phyloP scores from a whole-genome alignment of 2,797 vertebrate species.

The Lagocephalus sceleratus region DNA sequence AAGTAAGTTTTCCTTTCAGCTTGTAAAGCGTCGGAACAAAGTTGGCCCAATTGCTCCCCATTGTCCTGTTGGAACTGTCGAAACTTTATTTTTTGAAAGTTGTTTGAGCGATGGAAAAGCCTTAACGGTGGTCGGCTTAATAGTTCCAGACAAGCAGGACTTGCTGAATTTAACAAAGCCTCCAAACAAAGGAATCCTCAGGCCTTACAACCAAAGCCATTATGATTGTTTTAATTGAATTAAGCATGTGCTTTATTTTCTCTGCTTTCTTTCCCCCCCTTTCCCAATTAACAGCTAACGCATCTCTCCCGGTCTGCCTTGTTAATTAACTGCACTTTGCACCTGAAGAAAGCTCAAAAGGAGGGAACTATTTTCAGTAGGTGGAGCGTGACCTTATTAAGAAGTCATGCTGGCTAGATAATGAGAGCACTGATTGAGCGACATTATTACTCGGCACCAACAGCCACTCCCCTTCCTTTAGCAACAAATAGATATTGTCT shows the following conservation, averaged over 20 bases:
- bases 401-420: conserved; percentile 79
- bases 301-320: conserved; percentile 75
- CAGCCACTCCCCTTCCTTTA: conserved; percentile 35
- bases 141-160: conserved; percentile 56
- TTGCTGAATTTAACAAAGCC: conserved; percentile 71
- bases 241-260: conserved; percentile 79
- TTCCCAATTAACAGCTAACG: conserved; percentile 73
- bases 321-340: conserved; percentile 85
- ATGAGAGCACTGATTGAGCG: conserved; percentile 81
- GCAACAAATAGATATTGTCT: conserved; percentile 54
- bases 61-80: conserved; percentile 17
- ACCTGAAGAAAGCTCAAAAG: conserved; percentile 83
- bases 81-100: conserved; percentile 54
- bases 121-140: conserved; percentile 44
- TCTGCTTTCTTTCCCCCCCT: conserved; percentile 41
- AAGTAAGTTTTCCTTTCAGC: conserved; percentile 72
- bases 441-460: conserved; percentile 75
- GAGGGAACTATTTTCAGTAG: conserved; percentile 83
- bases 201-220: conserved; percentile 72
- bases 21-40: conserved; percentile 1
- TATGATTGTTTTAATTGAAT: conserved; percentile 79
- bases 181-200: conserved; percentile 70
- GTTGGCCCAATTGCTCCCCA: conserved; percentile 1
- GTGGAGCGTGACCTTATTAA: conserved; percentile 84
- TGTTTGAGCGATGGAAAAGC: conserved; percentile 37